Percentiles rank a stretch among this genome's conserved stretches.
phyloP scores from a whole-genome alignment of 2,113 vertebrate species.

The Tenrec ecaudatus region DNA sequence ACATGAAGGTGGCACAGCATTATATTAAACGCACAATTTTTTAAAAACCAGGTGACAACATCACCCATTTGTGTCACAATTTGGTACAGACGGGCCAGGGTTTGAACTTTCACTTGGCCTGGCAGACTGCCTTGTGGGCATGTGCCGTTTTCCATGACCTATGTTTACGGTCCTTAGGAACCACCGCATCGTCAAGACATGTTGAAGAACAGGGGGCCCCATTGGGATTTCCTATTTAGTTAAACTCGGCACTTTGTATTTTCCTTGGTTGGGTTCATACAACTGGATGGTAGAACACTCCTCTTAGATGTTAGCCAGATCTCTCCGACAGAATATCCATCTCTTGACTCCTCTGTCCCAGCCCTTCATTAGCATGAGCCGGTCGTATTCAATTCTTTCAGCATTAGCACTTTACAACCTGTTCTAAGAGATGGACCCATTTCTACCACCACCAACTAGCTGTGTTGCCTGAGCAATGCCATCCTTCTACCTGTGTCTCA shows the following conservation, averaged over 20 bases:
- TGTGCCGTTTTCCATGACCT: not conserved
- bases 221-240: not conserved
- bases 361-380: not conserved
- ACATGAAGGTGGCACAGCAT: too few species aligned
- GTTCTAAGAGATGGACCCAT: fast-evolving
- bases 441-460: not conserved
- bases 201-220: too few species aligned
- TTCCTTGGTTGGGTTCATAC: not conserved
- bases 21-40: not conserved
- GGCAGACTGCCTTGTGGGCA: not conserved
- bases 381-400: fast-evolving
- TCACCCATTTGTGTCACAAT: too few species aligned
- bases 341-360: not conserved
- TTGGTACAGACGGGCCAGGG: not conserved
- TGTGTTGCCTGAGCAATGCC: not conserved
- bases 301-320: not conserved
- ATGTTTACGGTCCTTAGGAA: not conserved
- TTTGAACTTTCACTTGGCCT: not conserved
- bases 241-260: not conserved
- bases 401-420: not conserved
- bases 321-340: not conserved
- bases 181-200: not conserved
- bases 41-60: not conserved
- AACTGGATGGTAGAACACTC: not conserved
- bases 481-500: not conserved